phyloP scores from a whole-genome alignment of 2,797 vertebrate genomes.

The Parauchenoglanis punctatus region DNA sequence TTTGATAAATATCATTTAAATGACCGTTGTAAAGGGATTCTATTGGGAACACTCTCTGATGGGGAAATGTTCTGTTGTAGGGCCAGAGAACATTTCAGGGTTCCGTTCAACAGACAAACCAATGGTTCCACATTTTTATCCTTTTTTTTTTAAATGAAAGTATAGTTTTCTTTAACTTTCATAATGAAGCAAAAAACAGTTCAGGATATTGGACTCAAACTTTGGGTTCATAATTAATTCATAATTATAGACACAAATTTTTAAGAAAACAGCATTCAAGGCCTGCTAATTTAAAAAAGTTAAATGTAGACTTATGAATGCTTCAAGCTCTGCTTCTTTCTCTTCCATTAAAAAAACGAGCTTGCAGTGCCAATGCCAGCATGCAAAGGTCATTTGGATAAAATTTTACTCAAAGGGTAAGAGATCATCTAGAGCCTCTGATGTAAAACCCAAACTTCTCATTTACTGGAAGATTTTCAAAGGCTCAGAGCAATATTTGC shows the following conservation, averaged over 20 bases:
- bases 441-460: background rate
- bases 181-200: background rate
- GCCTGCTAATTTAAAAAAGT: background rate
- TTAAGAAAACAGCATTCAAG: background rate
- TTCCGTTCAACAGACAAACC: background rate
- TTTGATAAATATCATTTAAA: background rate
- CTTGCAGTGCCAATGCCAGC: background rate
- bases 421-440: constrained; percentile 9
- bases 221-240: background rate
- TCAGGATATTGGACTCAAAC: background rate
- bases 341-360: background rate
- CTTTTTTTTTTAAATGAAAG: background rate
- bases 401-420: constrained; percentile 18
- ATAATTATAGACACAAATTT: background rate
- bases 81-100: background rate
- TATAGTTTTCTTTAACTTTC: background rate
- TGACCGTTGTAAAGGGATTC: background rate
- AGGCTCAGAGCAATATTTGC: constrained; percentile 41
- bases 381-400: background rate
- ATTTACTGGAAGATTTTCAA: constrained; percentile 42
- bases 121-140: background rate
- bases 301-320: background rate
- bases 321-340: background rate
- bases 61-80: background rate
- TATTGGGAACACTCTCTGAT: background rate